phyloP scores from a whole-genome alignment of 2,797 vertebrate species.

The Cichlasoma orientale region DNA sequence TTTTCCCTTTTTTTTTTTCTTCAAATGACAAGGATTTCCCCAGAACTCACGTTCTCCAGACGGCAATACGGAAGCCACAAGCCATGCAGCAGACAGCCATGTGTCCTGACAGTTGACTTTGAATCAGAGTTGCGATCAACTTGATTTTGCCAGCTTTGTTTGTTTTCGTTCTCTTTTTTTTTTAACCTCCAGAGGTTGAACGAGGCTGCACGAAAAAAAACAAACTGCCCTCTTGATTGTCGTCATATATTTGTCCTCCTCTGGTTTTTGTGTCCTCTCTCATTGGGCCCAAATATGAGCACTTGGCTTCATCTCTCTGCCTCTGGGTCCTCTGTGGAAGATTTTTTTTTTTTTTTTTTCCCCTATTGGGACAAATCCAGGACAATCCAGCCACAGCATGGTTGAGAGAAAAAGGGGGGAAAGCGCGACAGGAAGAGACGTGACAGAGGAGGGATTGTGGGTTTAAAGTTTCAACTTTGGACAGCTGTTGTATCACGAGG shows the following conservation, averaged over 20 bases:
- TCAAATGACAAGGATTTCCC: slow-evolving; percentile 42
- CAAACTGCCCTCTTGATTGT: slow-evolving; percentile 36
- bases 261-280: slow-evolving; percentile 37
- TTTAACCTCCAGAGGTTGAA: slow-evolving; percentile 22
- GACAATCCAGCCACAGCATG: slow-evolving; percentile 42
- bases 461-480: slow-evolving; percentile 62
- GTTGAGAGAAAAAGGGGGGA: neutral
- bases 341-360: slow-evolving; percentile 43
- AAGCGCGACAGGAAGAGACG: slow-evolving; percentile 30
- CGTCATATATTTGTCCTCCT: slow-evolving; percentile 40
- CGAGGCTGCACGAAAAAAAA: slow-evolving; percentile 56
- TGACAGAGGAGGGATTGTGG: slow-evolving; percentile 61
- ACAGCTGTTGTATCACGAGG: slow-evolving; percentile 63
- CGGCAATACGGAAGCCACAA: slow-evolving; percentile 23
- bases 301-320: slow-evolving; percentile 31
- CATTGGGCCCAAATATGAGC: slow-evolving; percentile 35
- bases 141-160: slow-evolving; percentile 51
- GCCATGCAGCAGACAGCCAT: slow-evolving; percentile 60
- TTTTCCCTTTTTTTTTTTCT: neutral
- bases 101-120: slow-evolving; percentile 76
- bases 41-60: slow-evolving; percentile 21
- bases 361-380: slow-evolving; percentile 50
- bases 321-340: slow-evolving; percentile 38
- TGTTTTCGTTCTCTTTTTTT: slow-evolving; percentile 14
- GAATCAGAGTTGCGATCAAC: slow-evolving; percentile 54